Evolutionary conservation across 2,888 invertebrate species (phyloP), one percentile per base, ranked within the genome.

Genomic region (Chelonus formosanus): DNA sequence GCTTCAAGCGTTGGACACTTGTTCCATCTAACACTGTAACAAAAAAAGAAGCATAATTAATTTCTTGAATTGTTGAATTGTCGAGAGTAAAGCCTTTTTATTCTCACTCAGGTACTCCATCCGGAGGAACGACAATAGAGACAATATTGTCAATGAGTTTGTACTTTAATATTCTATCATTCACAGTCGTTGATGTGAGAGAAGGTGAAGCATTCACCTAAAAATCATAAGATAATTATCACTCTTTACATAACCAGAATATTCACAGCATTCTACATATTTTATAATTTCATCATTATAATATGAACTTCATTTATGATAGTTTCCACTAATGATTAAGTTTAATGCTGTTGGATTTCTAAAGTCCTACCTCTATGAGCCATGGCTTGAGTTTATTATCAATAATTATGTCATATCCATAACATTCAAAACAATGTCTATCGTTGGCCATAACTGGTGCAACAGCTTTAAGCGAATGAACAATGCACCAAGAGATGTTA

Each of bases 181-280:
- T 96, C 0, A 94, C 93, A 0, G 97, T 98, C 0, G 97, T 98
- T 0, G 97, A 95, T 1, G 96, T 94, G 69, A 97, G 84, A 0
- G 97, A 96, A 0, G 97, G 97, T 0, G 97, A 97, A 1, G 97
- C 96, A 81, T 97, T 97, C n/a, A 95, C 95, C 90, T 90, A 73
- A 40, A 78, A 74, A 40, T 40, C 5, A 40, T 5, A 40, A 40
- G 6, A 40, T 5, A 63, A 52, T 20, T 20, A 20, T 20, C 20
- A 20, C 20, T 20, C 20, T 20, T 20, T 20, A 20, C 20, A 20
- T 20, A 20, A 20, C 20, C 20, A 2, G 20, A 20, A 20, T 20
- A 20, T 20, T 20, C 20, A 20, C 20, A 20, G 20, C 20, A 20
- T 20, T 20, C 20, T 20, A 20, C 20, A 20, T 20, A 20, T 20